Evolutionary conservation across 2,113 vertebrate genomes (phyloP).

Genomic region (Furnarius figulus): DNA sequence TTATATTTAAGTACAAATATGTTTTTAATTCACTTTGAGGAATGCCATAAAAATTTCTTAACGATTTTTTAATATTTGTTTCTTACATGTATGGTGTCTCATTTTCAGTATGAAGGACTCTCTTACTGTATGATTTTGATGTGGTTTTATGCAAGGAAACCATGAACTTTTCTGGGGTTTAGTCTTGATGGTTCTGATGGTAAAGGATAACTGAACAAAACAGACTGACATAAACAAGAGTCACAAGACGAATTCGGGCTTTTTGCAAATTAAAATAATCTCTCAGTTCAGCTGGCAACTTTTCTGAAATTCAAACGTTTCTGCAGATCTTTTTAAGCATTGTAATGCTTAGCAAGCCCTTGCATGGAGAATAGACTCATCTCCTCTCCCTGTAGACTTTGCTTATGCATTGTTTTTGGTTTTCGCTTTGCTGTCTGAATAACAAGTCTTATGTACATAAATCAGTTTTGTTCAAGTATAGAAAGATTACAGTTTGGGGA

Average conservation of each 20-base stretch:
- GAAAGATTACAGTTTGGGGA: not conserved
- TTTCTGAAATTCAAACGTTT: not conserved
- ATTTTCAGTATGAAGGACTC: not conserved
- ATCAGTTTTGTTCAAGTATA: not conserved
- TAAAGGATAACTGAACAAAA: not conserved
- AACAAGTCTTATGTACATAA: not conserved
- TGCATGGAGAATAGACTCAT: not conserved
- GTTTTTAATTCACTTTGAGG: not conserved
- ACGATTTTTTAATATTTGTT: not conserved
- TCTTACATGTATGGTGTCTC: not conserved
- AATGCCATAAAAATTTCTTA: not conserved
- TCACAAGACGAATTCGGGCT: not conserved
- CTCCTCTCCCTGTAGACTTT: not conserved
- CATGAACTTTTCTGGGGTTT: not conserved
- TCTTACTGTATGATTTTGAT: not conserved
- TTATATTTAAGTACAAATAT: not conserved
- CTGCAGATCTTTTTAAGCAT: not conserved
- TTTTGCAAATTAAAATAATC: not conserved
- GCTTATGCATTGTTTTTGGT: not conserved
- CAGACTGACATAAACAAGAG: not conserved
- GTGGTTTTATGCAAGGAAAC: not conserved
- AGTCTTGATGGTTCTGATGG: not conserved
- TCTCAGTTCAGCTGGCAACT: not conserved
- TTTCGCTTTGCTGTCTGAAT: not conserved
- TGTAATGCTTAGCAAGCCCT: not conserved